Evolutionary conservation across 2,797 vertebrate genomes (phyloP), one percentile per base, ranked within the genome.

Genomic region (Poecilia picta): DNA sequence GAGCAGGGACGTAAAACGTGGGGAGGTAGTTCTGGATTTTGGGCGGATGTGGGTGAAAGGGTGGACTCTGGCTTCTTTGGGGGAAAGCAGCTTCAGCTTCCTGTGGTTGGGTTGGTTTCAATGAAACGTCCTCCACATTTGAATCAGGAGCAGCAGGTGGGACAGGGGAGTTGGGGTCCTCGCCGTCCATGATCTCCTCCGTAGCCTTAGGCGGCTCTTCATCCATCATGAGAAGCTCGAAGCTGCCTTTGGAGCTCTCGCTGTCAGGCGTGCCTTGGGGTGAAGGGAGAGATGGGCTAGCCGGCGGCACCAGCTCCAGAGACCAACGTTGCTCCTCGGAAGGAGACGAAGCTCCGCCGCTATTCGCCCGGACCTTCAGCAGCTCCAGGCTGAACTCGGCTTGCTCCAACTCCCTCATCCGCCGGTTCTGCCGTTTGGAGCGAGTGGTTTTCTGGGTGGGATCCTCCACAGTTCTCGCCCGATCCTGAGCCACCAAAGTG

Each of bases 301-400:
- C 88, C 0, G 90, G 90, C 0, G 95, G 84, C 5, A 94, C 78
- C 46, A 97, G 81, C 88, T 98, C 97, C 0, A 94, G 76, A 43
- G 97, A 97, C 97, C 97, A 98, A 57, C 96, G 95, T 0, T 89
- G 93, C 68, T 98, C 97, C 72, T 98, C 97, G 0, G 97, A 95
- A 1, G 97, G 97, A 0, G 98, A 98, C 0, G 94, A 89, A 4
- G 91, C 77, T 53, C 92, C 87, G 0, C 96, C 95, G 0, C 97
- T 92, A 0, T 95, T 97, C 31, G 97, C 97, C 8, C 98, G 96
- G 2, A 99, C 98, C 90, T 99, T 99, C 0, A 98, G 96, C 77
- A 99, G 93, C 90, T 99, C 97, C 92, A 99, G 94, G 89, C 98
- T 99, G 92, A 99, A 99, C 81, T 97, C 97, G 0, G 98, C 98